Base-by-base conservation (phyloP, 2,888 invertebrate species). In the Ophioninae sp. region DNA sequence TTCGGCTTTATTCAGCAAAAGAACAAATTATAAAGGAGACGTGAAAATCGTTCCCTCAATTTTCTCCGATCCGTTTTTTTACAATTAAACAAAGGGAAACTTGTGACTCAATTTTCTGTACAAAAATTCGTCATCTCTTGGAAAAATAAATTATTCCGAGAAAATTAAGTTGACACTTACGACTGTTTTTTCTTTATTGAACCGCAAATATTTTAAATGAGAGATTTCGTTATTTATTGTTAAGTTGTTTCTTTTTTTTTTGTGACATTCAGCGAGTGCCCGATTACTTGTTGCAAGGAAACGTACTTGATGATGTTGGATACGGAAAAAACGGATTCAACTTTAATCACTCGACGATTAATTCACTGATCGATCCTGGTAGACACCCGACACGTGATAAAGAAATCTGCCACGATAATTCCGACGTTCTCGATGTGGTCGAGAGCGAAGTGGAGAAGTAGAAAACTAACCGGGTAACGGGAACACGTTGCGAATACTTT, bases 391-490 rank as follows among this genome's bases (percentile, higher is more conserved):
- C 75, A 39, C 65, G 65, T 44, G 81, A 81, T 65, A 78, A 81
- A 84, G 79, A 76, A 76, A 79, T 73, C 68, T 76, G 63, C 20
- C 37, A 44, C 59, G 59, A 76, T 56, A 81, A 81, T 30, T 39
- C 39, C 59, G 9, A 23, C 64, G 51, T 39, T 56, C 58, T 20
- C 51, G 20, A 51, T 58, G 39, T 37, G n/a, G 37, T 69, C 61
- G 73, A 51, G 61, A 58, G 6, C 74, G 22, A 67, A 65, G 75
- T 22, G 63, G 74, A 69, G 76, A 76, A 76, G 81, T 76, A 84
- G 81, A 79, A 81, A 81, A 84, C 84, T 84, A 73, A 73, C 39
- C 68, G 67, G 64, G 67, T 59, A 83, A 69, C 74, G 63, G 59
- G 71, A 72, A 61, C 22, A 61, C 72, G 81, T 84, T 81, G 61